These are phyloP conservation scores for Drosophila parabipectinata DNA, from an alignment of 1,140 invertebrate genomes.

Conservation along the genomic window DNA sequence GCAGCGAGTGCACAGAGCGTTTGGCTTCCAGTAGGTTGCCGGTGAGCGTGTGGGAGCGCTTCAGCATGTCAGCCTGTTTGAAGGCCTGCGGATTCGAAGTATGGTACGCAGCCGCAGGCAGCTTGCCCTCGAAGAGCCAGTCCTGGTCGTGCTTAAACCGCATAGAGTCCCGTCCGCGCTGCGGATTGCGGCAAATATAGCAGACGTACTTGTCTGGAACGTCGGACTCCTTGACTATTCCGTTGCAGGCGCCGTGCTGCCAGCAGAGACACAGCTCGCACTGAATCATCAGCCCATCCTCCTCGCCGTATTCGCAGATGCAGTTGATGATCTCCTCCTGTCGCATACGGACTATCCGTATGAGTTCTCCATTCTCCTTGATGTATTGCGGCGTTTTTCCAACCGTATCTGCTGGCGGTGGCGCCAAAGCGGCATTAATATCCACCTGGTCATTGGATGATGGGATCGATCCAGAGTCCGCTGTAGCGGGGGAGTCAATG, in stretches of 20 bases:
- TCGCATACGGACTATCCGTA: constrained; percentile 88
- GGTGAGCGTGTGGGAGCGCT: constrained; percentile 89
- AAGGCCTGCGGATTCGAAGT: constrained; percentile 74
- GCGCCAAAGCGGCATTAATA: constrained; percentile 62
- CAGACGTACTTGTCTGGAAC: constrained; percentile 96
- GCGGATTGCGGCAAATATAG: constrained; percentile 92
- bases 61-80: constrained; percentile 85
- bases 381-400: constrained; percentile 78
- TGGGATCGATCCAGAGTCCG: constrained; percentile 60
- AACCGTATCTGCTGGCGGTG: constrained; percentile 32
- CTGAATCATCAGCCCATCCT: constrained; percentile 97
- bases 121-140: constrained; percentile 92
- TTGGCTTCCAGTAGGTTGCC: constrained; percentile 88
- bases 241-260: constrained; percentile 96
- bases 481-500: constrained; percentile 52
- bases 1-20: constrained; percentile 88
- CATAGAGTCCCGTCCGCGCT: constrained; percentile 88
- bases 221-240: constrained; percentile 90
- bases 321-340: constrained; percentile 95
- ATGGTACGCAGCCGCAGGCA: constrained; percentile 86
- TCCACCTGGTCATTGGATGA: constrained; percentile 58
- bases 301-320: constrained; percentile 91
- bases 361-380: constrained; percentile 86
- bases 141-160: constrained; percentile 94
- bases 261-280: constrained; percentile 97